Base-by-base conservation (phyloP, 1,140 invertebrate genomes). In the Phocides pigmalion region DNA sequence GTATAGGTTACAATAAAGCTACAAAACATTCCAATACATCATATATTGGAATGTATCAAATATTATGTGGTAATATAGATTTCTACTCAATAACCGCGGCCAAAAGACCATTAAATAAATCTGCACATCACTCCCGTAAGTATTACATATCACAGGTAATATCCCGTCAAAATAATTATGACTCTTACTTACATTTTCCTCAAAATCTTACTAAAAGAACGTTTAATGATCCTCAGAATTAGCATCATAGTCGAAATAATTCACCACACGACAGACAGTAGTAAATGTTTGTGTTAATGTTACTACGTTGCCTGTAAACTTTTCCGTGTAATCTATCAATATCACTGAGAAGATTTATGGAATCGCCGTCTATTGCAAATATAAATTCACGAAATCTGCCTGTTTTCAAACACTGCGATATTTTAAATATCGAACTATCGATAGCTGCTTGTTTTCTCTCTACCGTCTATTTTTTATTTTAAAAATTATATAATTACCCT, bases 171-270 rank as follows among this genome's bases (percentile, higher is more conserved):
- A 42, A 17, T 42, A 42, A 19, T 17, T 0, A 44, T n/a, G 1
- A 35, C 0, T 32, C 11, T 5, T 62, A 85, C 82, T 87, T 70
- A 85, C 84, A 81, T 76, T 76, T 73, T 79, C 19, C 63, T 76
- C 1, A 84, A 25, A 4, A 87, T 19, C 64, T 76, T 79, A 46
- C 78, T 73, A 32, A 84, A 65, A 5, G 74, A 75, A 41, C 62
- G 58, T 66, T 81, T 81, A 19, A 87, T 73, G 12, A 76, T 62
- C 39, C 46, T 72, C 22, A 83, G 14, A 17, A 83, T 44, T 42
- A 78, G 61, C 71, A 75, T 73, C 66, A 66, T 71, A 20, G 42
- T 51, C 41, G 53, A 16, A 28, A 56, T 44, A 17, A 28, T 56
- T 44, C 53, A 44, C 39, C 39, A 56, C 53, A 42, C n/a, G 17